These are phyloP conservation scores for Drosophila lacteicornis DNA, from an alignment of 1,140 invertebrate species.

Conservation along the genomic window DNA sequence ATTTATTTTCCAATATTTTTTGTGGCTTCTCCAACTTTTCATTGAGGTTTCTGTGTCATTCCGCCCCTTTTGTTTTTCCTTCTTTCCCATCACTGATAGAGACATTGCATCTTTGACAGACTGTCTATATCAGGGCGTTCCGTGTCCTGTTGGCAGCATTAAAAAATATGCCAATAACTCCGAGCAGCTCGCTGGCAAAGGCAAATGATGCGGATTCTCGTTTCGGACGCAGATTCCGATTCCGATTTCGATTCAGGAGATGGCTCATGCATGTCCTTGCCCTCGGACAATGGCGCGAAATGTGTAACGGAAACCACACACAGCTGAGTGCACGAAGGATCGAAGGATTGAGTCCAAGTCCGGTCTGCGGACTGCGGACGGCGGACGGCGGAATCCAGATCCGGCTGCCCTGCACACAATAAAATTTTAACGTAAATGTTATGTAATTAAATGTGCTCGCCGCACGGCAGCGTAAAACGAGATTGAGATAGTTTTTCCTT, in stretches of 20 bases:
- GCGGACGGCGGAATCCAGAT: constrained; percentile 20
- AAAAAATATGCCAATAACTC: constrained; percentile 51
- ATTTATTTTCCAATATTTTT: background rate
- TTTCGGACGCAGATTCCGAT: constrained; percentile 4
- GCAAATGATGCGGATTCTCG: constrained; percentile 64
- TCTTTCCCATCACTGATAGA: background rate
- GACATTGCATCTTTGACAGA: constrained; percentile 12
- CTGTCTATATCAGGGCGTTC: constrained; percentile 8
- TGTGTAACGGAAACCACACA: constrained; percentile 79
- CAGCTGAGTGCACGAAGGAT: constrained; percentile 62
- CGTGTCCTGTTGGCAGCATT: constrained; percentile 18
- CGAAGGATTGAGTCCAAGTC: constrained; percentile 51
- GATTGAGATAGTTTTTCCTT: constrained; percentile 55
- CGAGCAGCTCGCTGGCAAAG: constrained; percentile 34
- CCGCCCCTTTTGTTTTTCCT: constrained; percentile 4
- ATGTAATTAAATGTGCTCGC: constrained; percentile 67
- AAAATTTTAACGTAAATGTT: constrained; percentile 80
- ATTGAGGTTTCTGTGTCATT: background rate
- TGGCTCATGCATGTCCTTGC: constrained; percentile 37
- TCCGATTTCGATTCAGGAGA: constrained; percentile 26
- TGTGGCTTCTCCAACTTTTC: background rate
- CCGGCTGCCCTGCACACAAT: constrained; percentile 54
- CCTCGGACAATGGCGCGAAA: constrained; percentile 66
- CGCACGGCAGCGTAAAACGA: constrained; percentile 50
- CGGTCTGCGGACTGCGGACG: constrained; percentile 21